phyloP scores from a whole-genome alignment of 30 jellyfish, hydroid and myxozoan genomes.

The Catostylus mosaicus region DNA sequence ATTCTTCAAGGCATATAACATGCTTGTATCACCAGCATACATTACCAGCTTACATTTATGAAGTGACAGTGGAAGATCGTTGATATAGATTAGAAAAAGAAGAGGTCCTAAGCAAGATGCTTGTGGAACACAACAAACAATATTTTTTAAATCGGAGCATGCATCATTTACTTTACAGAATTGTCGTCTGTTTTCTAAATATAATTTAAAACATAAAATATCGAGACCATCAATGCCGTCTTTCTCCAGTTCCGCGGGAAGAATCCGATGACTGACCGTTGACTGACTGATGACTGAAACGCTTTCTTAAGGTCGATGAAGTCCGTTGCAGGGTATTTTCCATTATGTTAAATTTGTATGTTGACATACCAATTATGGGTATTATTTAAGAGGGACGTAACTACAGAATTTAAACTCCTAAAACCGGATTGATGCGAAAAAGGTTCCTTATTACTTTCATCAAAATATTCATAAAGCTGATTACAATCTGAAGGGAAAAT shows the following conservation, averaged over 20 bases:
- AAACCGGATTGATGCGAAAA: constrained; percentile 34
- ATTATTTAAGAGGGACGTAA: neutral
- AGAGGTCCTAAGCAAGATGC: no score
- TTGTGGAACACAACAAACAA: constrained; percentile 27
- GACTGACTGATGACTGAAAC: no score
- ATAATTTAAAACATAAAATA: constrained; percentile 4
- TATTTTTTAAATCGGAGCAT: neutral
- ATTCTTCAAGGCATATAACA: neutral
- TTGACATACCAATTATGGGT: constrained; percentile 25
- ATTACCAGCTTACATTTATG: constrained; percentile 4
- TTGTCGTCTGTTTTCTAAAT: constrained; percentile 22
- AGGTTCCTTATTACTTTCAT: constrained; percentile 1
- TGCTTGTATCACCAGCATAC: constrained; percentile 7
- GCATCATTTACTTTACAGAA: constrained; percentile 16
- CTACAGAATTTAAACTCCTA: constrained; percentile 9
- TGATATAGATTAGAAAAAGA: neutral
- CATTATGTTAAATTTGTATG: constrained; percentile 29
- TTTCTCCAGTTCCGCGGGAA: constrained; percentile 17
- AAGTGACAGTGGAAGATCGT: constrained; percentile 9
- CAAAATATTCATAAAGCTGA: constrained; percentile 22
- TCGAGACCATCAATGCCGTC: constrained; percentile 19
- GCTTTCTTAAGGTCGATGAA: constrained; percentile 18
- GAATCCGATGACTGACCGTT: constrained; percentile 18
- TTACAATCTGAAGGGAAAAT: no score
- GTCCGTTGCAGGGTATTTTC: constrained; percentile 17